phyloP scores from a whole-genome alignment of 2,888 invertebrate species.

The Spicauda simplicius region DNA sequence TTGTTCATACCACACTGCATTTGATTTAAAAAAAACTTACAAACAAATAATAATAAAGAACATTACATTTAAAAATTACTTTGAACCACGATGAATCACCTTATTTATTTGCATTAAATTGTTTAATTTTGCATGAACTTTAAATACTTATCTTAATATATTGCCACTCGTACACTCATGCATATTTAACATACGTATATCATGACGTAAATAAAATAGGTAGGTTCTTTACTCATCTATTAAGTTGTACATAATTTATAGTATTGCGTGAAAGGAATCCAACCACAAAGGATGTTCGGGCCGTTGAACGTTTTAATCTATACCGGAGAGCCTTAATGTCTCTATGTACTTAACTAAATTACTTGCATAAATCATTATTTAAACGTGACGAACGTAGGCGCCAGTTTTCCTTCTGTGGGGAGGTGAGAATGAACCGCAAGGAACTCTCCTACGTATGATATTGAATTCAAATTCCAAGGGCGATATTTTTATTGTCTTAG shows the following conservation, averaged over 20 bases:
- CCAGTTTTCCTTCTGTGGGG: constrained; percentile 45
- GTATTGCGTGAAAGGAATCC: constrained; percentile 44
- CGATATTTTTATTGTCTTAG: background rate
- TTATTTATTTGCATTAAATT: no score
- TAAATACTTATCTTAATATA: no score
- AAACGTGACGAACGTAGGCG: constrained; percentile 74
- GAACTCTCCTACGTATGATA: background rate
- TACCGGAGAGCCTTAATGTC: constrained; percentile 69
- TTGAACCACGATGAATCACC: no score
- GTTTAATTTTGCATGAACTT: no score
- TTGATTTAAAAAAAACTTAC: no score
- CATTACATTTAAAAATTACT: no score
- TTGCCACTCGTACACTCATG: no score
- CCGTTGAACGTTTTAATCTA: constrained; percentile 77
- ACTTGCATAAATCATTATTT: constrained; percentile 84
- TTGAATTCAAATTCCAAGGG: constrained; percentile 4
- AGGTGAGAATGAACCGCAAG: background rate
- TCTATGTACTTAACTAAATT: constrained; percentile 83
- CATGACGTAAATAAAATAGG: no score
- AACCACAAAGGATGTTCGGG: constrained; percentile 60
- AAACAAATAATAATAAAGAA: no score
- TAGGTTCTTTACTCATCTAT: background rate
- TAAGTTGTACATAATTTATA: constrained; percentile 54
- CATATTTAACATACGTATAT: no score
- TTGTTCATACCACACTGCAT: no score